Conservation (phyloP, 2,888 invertebrate genomes). For the Cantharis flavilabris region DNA sequence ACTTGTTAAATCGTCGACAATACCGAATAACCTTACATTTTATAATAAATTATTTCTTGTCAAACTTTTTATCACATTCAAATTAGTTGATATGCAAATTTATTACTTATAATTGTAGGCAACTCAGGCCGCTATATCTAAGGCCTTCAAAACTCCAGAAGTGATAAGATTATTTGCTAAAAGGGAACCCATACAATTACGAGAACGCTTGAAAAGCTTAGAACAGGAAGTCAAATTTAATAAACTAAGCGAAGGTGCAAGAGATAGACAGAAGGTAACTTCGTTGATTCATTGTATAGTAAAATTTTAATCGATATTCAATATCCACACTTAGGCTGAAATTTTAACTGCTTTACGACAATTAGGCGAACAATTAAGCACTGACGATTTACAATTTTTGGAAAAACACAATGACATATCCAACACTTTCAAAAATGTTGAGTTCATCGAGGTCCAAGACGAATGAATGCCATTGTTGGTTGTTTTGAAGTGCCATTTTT, state of each 20-base stretch:
- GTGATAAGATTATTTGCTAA: slow-evolving; percentile 74
- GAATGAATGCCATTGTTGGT: slow-evolving; percentile 17
- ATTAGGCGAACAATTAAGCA: slow-evolving; percentile 58
- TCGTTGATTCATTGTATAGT: neutral
- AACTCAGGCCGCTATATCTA: slow-evolving; percentile 73
- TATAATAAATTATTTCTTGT: neutral
- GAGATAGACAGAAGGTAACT: slow-evolving; percentile 59
- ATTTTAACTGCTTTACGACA: slow-evolving; percentile 59
- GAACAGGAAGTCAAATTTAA: slow-evolving; percentile 67
- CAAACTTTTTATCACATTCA: neutral
- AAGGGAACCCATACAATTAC: slow-evolving; percentile 68
- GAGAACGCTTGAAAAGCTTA: slow-evolving; percentile 62
- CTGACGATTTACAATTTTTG: slow-evolving; percentile 57
- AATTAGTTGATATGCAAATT: neutral
- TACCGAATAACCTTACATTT: neutral
- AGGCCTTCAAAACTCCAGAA: slow-evolving; percentile 76
- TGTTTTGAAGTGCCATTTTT: neutral
- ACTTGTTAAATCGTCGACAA: neutral
- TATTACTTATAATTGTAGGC: slow-evolving; percentile 57
- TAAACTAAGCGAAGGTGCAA: slow-evolving; percentile 57
- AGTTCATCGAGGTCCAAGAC: slow-evolving; percentile 57
- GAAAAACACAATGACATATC: slow-evolving; percentile 55
- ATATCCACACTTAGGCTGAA: slow-evolving; percentile 52
- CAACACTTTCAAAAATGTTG: slow-evolving; percentile 50
- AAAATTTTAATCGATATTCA: neutral